Conservation (phyloP, 2,888 invertebrate genomes). For the Chymomyza fuscimana region DNA sequence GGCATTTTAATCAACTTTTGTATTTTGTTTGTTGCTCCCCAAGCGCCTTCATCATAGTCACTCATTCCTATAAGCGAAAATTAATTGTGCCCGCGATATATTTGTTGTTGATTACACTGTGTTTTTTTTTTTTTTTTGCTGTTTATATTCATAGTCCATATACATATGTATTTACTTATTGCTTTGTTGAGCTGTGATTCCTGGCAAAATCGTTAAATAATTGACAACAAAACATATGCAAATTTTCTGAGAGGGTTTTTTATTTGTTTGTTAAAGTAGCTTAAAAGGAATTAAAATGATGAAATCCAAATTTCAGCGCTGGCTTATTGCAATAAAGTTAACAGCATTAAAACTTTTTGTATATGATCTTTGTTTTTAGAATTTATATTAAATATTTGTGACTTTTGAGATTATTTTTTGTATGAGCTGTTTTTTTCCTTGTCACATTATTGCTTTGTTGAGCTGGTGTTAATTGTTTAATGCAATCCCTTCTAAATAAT, state of each 20-base stretch:
- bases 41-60: constrained; percentile 10
- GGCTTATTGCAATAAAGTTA: background rate
- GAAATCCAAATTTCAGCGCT: background rate
- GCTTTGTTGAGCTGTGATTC: constrained; percentile 37
- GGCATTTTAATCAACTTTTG: constrained; percentile 62
- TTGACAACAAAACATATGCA: constrained; percentile 53
- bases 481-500: background rate
- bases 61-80: constrained; percentile 55
- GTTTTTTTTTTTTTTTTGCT: background rate
- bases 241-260: constrained; percentile 9
- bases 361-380: background rate
- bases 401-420: background rate
- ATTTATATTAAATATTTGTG: background rate
- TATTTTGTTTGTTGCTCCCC: constrained; percentile 41
- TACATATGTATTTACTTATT: background rate
- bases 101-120: background rate
- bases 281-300: background rate
- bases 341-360: background rate
- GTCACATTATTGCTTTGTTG: background rate
- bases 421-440: background rate
- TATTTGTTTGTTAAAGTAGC: constrained; percentile 19
- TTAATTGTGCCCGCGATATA: constrained; percentile 52
- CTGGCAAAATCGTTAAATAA: constrained; percentile 41
- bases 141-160: background rate
- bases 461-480: background rate